These are phyloP conservation scores for Mythimna vitellina DNA, from an alignment of 2,888 invertebrate genomes.

Conservation along the genomic window DNA sequence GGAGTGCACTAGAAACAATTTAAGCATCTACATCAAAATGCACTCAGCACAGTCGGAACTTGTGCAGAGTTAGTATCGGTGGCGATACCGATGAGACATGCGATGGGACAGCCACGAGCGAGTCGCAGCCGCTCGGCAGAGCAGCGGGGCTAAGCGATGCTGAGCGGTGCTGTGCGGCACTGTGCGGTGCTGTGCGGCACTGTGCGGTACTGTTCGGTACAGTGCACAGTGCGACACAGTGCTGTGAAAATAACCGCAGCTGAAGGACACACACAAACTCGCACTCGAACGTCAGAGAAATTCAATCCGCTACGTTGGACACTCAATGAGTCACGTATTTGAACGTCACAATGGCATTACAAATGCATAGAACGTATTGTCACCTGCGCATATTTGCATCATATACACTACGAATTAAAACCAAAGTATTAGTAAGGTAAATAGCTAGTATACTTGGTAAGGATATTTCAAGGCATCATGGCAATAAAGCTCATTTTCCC, in stretches of 20 bases:
- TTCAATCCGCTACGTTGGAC: conserved; percentile 14
- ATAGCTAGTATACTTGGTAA: background rate
- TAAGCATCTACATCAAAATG: conserved; percentile 57
- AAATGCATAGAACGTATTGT: conserved; percentile 13
- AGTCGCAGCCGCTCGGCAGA: background rate
- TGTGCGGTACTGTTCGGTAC: conserved; percentile 1
- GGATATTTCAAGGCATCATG: background rate
- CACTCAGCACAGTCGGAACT: conserved; percentile 59
- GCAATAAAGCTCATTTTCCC: background rate
- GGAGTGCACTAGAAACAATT: conserved; percentile 42
- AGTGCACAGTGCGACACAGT: background rate
- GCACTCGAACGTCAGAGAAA: background rate
- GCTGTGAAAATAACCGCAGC: conserved; percentile 5
- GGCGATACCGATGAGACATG: conserved; percentile 12
- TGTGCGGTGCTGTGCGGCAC: conserved; percentile 6
- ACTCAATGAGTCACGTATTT: conserved; percentile 18
- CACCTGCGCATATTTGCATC: conserved; percentile 5
- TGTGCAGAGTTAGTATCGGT: conserved; percentile 46
- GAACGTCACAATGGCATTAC: conserved; percentile 16
- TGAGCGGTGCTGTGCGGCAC: conserved; percentile 2
- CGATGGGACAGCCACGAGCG: background rate
- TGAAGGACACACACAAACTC: conserved; percentile 13
- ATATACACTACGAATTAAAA: background rate
- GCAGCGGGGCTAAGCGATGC: background rate
- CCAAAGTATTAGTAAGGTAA: background rate